Conservation (phyloP, 2,888 invertebrate species). For the Rutpela maculata region DNA sequence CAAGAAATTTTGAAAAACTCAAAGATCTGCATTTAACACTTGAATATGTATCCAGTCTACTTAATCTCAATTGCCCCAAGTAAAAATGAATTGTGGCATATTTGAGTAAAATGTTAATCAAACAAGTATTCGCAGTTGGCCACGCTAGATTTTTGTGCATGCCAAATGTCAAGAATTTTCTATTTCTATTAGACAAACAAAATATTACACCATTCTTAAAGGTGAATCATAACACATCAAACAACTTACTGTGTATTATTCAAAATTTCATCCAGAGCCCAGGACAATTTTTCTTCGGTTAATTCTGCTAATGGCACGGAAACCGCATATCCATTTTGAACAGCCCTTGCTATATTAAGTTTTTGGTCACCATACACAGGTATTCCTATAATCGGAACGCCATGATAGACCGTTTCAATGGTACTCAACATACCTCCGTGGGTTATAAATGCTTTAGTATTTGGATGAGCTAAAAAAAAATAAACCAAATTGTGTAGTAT, state of each 20-base stretch:
- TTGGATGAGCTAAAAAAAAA: conserved; percentile 72
- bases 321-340: conserved; percentile 59
- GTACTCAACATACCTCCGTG: conserved; percentile 78
- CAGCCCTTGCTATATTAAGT: conserved; percentile 73
- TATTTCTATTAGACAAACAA: too few relatives aligned
- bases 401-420: conserved; percentile 76
- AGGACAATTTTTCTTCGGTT: conserved; percentile 58
- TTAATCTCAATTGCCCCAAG: too few relatives aligned
- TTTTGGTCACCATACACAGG: conserved; percentile 76
- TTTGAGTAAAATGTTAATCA: too few relatives aligned
- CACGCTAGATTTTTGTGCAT: too few relatives aligned
- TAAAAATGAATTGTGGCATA: too few relatives aligned
- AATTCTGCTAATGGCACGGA: conserved; percentile 52
- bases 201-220: too few relatives aligned
- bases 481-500: background rate
- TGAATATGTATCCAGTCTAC: too few relatives aligned
- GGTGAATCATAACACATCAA: too few relatives aligned
- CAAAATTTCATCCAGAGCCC: conserved; percentile 57
- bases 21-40: too few relatives aligned
- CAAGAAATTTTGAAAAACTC: too few relatives aligned
- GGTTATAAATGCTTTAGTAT: conserved; percentile 77
- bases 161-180: too few relatives aligned
- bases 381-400: conserved; percentile 75
- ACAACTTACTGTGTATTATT: conserved; percentile 56
- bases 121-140: too few relatives aligned